Base-by-base conservation (phyloP, 1,140 invertebrate species). In the Saxidomus purpurata region DNA sequence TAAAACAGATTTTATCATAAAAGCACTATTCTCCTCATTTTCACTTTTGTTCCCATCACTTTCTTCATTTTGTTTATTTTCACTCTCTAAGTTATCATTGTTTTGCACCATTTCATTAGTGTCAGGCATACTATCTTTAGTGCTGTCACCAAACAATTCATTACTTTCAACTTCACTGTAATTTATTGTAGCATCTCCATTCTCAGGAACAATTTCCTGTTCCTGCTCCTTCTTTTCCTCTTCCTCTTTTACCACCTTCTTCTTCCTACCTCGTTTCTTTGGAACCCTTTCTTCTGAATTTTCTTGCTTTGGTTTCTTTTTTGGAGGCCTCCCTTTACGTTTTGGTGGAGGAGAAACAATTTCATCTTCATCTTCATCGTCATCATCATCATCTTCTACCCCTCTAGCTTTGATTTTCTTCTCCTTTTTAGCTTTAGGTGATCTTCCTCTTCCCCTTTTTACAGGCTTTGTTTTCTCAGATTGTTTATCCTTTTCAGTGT, bases 101-200 rank as follows among this genome's bases (percentile, higher is more conserved):
- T 82, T 25, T 6, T 49, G 61, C 31, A 67, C 61, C 47, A 71
- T 71, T 67, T 63, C 61, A 69, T 84, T 67, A 11, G 82, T 63
- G 34, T 88, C 86, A 67, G 86, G 52, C 59, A 88, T 79, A 69
- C 86, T 88, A 34, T 88, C 86, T 40, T 88, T 88, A 76, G 76
- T 79, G 34, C 86, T 88, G 61, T 88, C 86, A 49, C 71, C 86
- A 88, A 88, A 88, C 31, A 88, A 43, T 71, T 88, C 86, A 71
- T 74, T 81, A 81, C 86, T 88, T 81, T 88, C 86, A n/a, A 88
- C 86, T 69, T 88, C 86, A 88, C 86, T 88, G 36, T 88, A 88
- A 67, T 88, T 88, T 34, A 88, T 88, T 47, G 86, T 88, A 36
- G 86, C 87, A 55, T 90, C 87, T 34, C 74, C 87, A 69, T 76